These are phyloP conservation scores for Serripes groenlandicus DNA, from an alignment of 2,888 invertebrate genomes.

Conservation along the genomic window DNA sequence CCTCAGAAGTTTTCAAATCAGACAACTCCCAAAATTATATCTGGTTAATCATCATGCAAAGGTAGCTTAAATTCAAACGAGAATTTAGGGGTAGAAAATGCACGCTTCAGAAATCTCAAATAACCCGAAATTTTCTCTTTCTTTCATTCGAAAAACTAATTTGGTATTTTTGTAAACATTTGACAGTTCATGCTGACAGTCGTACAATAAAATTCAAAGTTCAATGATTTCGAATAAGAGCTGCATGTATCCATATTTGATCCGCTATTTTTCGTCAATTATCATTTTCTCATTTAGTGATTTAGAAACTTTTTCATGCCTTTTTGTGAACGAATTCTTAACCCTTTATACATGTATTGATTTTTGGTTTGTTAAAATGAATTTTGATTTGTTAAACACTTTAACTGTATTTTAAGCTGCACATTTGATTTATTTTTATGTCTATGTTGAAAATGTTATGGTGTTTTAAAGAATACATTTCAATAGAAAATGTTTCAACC, in stretches of 20 bases:
- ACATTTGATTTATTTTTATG: no score
- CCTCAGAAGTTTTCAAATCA: no score
- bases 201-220: conserved; percentile 15
- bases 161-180: conserved; percentile 14
- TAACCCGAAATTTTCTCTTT: conserved; percentile 17
- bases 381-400: no score
- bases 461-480: no score
- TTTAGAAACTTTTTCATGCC: conserved; percentile 21
- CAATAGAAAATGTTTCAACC: no score
- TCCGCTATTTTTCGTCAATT: conserved; percentile 34
- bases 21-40: no score
- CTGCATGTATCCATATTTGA: conserved; percentile 1
- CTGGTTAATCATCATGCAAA: no score
- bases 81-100: neutral
- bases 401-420: no score
- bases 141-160: neutral
- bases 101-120: conserved; percentile 20
- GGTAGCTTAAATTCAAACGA: conserved; percentile 2
- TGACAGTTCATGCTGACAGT: conserved; percentile 8
- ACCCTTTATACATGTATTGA: neutral
- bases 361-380: neutral
- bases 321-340: neutral
- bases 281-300: conserved; percentile 60
- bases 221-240: conserved; percentile 14
- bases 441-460: no score